Evolutionary conservation across 2,888 invertebrate species (phyloP).

Genomic region (Troides oblongomaculatus): DNA sequence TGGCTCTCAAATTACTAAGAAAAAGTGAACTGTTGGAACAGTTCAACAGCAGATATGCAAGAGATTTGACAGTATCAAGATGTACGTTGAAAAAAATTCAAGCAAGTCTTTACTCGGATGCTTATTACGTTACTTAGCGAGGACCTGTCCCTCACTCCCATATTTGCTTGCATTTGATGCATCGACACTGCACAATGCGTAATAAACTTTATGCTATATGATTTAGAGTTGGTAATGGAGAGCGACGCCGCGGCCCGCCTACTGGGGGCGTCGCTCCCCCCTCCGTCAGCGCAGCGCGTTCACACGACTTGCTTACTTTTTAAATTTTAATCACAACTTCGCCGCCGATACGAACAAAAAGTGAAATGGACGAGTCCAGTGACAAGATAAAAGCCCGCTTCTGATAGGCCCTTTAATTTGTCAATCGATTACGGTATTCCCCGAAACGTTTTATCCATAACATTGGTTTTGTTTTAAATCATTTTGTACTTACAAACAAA

Average conservation of each 20-base stretch:
- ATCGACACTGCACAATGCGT: conserved; percentile 35
- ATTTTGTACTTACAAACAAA: neutral
- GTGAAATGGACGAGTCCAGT: conserved; percentile 55
- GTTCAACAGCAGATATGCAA: conserved; percentile 1
- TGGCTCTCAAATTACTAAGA: neutral
- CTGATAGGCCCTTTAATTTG: conserved; percentile 36
- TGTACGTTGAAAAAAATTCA: conserved; percentile 55
- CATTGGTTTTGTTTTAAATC: neutral
- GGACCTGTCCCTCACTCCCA: conserved; percentile 63
- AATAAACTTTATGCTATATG: conserved; percentile 29
- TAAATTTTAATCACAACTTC: conserved; percentile 75
- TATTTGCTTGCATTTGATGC: conserved; percentile 68
- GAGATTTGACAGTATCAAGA: conserved; percentile 37
- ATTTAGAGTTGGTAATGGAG: conserved; percentile 43
- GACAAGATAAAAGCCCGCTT: conserved; percentile 52
- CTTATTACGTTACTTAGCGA: conserved; percentile 64
- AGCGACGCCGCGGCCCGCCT: conserved; percentile 61
- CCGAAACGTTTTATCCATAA: conserved; percentile 11
- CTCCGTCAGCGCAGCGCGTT: conserved; percentile 52
- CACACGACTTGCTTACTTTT: conserved; percentile 65
- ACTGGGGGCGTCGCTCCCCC: conserved; percentile 73
- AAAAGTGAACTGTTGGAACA: neutral
- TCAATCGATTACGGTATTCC: conserved; percentile 26
- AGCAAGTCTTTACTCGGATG: conserved; percentile 58
- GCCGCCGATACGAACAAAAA: conserved; percentile 69